These are phyloP conservation scores for Drosophila nigricruria DNA, from an alignment of 2,888 invertebrate genomes.

Conservation along the genomic window DNA sequence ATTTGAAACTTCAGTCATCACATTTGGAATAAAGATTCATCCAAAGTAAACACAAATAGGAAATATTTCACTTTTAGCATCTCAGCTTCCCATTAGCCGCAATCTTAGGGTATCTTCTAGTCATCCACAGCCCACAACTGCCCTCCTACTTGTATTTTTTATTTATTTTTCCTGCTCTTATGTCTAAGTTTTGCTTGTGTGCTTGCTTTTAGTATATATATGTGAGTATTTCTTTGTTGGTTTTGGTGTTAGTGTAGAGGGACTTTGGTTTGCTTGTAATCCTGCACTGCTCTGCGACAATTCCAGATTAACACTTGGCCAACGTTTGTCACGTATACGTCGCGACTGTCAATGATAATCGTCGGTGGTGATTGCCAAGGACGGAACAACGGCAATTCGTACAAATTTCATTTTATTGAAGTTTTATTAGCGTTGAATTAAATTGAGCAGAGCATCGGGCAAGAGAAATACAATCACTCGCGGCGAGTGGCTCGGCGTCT, in stretches of 20 bases:
- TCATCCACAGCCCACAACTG: background rate
- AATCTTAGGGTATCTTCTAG: background rate
- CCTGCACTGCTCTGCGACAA: conserved; percentile 28
- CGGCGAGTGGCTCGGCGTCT: conserved; percentile 6
- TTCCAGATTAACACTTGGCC: conserved; percentile 69
- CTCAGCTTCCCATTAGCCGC: background rate
- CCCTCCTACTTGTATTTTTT: conserved; percentile 24
- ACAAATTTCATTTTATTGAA: conserved; percentile 67
- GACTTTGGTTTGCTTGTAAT: conserved; percentile 26
- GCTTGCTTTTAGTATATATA: conserved; percentile 8
- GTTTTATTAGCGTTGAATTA: conserved; percentile 79
- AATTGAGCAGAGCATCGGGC: conserved; percentile 69
- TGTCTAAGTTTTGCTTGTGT: conserved; percentile 57
- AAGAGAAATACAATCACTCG: conserved; percentile 25
- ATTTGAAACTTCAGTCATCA: no score
- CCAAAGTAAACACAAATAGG: no score
- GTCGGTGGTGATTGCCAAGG: conserved; percentile 41
- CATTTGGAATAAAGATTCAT: no score
- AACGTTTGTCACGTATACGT: conserved; percentile 62
- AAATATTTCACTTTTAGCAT: no score
- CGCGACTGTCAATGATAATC: conserved; percentile 62
- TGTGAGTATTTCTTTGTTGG: conserved; percentile 41
- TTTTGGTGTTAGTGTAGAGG: conserved; percentile 20
- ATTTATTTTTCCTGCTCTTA: conserved; percentile 62
- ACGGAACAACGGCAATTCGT: conserved; percentile 32